phyloP scores from a whole-genome alignment of 2,888 invertebrate species.

The Himalopsyche kuldschensis region DNA sequence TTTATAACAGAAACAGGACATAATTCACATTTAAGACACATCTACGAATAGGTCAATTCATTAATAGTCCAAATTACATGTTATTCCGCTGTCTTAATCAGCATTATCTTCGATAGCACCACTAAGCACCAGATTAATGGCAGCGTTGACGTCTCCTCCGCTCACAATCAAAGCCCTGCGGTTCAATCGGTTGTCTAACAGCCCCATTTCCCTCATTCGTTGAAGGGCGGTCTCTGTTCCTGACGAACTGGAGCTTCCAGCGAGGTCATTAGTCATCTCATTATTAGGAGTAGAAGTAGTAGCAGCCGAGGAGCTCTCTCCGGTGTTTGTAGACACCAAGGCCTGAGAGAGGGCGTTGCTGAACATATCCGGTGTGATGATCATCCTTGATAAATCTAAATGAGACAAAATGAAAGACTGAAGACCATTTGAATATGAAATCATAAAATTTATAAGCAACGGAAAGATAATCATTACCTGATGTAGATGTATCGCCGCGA shows the following conservation, averaged over 20 bases:
- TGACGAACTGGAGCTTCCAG: constrained; percentile 32
- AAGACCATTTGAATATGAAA: too few relatives aligned
- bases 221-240: constrained; percentile 49
- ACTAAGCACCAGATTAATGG: constrained; percentile 85
- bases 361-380: constrained; percentile 79
- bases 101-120: constrained; percentile 47
- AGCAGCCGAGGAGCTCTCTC: constrained; percentile 38
- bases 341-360: constrained; percentile 77
- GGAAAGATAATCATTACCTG: background rate
- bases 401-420: too few relatives aligned
- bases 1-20: too few relatives aligned
- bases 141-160: constrained; percentile 84
- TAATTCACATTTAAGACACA: too few relatives aligned
- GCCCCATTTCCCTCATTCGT: constrained; percentile 90
- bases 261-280: background rate
- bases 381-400: constrained; percentile 34
- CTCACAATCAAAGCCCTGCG: constrained; percentile 82
- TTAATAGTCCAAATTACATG: too few relatives aligned
- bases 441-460: too few relatives aligned
- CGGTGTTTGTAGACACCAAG: constrained; percentile 48
- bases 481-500: background rate
- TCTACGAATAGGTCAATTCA: too few relatives aligned
- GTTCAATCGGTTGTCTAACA: constrained; percentile 80
- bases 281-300: background rate
- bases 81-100: background rate